Conservation (phyloP, 2,888 invertebrate genomes). For the Mimas tiliae region DNA sequence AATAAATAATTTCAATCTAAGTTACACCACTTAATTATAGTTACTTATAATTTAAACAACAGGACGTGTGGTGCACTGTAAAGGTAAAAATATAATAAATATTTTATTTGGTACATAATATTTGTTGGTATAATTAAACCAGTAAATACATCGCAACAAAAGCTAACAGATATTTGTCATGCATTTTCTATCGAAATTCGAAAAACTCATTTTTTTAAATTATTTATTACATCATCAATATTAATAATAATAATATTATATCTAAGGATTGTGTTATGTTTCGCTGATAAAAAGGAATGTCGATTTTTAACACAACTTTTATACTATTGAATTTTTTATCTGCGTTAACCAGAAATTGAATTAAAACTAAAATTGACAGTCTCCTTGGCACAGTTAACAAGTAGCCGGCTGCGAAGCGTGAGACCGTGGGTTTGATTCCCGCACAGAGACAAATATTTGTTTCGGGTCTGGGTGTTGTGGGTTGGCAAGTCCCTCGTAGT, state of each 20-base stretch:
- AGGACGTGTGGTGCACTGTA: neutral
- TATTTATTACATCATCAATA: too few species aligned
- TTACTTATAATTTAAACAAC: neutral
- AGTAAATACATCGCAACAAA: neutral
- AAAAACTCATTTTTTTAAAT: neutral
- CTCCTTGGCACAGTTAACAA: too few species aligned
- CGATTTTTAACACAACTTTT: neutral
- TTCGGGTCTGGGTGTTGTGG: too few species aligned
- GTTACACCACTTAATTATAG: constrained; percentile 8
- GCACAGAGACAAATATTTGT: too few species aligned
- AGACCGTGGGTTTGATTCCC: too few species aligned
- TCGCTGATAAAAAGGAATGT: constrained; percentile 1
- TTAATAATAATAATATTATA: neutral
- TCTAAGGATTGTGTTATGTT: neutral
- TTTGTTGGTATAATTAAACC: neutral
- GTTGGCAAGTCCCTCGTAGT: too few species aligned
- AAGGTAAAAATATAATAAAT: neutral
- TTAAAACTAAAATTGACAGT: too few species aligned
- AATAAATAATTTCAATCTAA: constrained; percentile 20
- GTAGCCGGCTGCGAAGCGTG: too few species aligned
- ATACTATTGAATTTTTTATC: too few species aligned
- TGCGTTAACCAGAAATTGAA: too few species aligned
- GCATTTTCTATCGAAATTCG: neutral
- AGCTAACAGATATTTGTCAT: neutral
- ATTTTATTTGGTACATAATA: constrained; percentile 7